Evolutionary conservation across 2,113 vertebrate species (phyloP), one percentile per base, ranked within the genome.

Genomic region (Datnioides undecimradiatus): DNA sequence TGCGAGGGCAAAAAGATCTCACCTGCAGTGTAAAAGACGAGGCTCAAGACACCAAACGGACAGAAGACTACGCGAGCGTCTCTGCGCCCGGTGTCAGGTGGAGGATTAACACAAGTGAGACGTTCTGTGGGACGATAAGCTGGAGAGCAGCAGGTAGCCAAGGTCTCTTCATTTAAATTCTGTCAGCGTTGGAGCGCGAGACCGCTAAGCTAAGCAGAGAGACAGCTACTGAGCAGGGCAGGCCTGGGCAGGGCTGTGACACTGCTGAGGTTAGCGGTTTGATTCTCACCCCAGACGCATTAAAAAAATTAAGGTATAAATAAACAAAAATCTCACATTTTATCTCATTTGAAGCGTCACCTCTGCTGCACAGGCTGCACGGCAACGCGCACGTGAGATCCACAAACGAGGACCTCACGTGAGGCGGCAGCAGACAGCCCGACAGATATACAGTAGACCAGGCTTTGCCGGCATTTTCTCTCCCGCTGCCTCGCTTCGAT

Each of bases 141-240:
- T 36, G 51, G 16, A 62, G 73, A 75, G 48, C 58, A 31, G 68
- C 11, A 12, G n/a, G 29, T 38, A 70, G 65, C 73, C 68, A 8
- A 49, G 68, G 60, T 69, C 62, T 33, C 71, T 79, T 74, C 5
- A 82, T 87, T 70, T 45, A 67, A 46, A 73, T 79, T 77, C 63
- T 73, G 73, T 51, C 58, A 8, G 46, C 58, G 69, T 55, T 55
- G 31, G 16, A 43, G 31, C 6, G 5, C 33, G n/a, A 48, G 34
- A 52, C 43, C 5, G 43, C 51, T 27, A 34, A 80, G 43, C 54
- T 43, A 62, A 75, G 78, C 70, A 63, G 54, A 76, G 74, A 73
- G 31, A 76, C 49, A 23, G 58, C 60, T 3, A 17, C 60, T 43
- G 77, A 60, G 2, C 74, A 48, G 60, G 38, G 13, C 60, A 60